Percentiles rank a stretch among this genome's conserved stretches.
Evolutionary conservation across 2,888 invertebrate genomes (phyloP).

Genomic region (Pandemis corylana): DNA sequence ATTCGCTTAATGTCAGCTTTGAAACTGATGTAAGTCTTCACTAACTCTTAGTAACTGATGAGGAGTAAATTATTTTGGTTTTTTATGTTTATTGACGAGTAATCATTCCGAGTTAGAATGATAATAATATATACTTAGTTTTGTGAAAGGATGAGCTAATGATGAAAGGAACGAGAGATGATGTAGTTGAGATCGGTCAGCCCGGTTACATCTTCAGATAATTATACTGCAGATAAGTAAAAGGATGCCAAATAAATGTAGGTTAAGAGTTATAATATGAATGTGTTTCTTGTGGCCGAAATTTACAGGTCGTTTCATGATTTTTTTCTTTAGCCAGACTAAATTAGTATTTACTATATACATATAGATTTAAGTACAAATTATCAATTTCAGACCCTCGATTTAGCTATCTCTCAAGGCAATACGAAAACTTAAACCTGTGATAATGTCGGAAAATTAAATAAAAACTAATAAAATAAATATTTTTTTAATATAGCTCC

Average conservation of each 20-base stretch:
- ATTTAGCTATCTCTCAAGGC: too few species aligned
- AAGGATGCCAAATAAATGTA: neutral
- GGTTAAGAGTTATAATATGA: too few species aligned
- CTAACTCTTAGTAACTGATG: constrained; percentile 3
- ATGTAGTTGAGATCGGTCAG: neutral
- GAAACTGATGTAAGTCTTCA: constrained; percentile 24
- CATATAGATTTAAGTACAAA: too few species aligned
- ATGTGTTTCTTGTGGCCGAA: too few species aligned
- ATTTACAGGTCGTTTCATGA: too few species aligned
- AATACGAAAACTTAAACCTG: too few species aligned
- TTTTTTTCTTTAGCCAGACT: too few species aligned
- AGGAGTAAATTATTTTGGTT: constrained; percentile 11
- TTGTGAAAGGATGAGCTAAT: constrained; percentile 24
- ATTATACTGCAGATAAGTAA: neutral
- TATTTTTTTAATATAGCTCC: too few species aligned
- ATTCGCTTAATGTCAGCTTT: constrained; percentile 21
- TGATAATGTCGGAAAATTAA: too few species aligned
- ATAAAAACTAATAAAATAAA: too few species aligned
- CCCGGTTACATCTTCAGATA: constrained; percentile 3
- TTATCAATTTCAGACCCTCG: too few species aligned
- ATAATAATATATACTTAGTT: constrained; percentile 23
- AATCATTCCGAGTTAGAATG: constrained; percentile 13
- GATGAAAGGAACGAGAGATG: constrained; percentile 17
- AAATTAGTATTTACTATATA: too few species aligned
- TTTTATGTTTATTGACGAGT: constrained; percentile 21